Percentiles rank a stretch among this genome's conserved stretches.
These are phyloP conservation scores for Drosophila melanosoma DNA, from an alignment of 2,888 invertebrate species.

Conservation along the genomic window DNA sequence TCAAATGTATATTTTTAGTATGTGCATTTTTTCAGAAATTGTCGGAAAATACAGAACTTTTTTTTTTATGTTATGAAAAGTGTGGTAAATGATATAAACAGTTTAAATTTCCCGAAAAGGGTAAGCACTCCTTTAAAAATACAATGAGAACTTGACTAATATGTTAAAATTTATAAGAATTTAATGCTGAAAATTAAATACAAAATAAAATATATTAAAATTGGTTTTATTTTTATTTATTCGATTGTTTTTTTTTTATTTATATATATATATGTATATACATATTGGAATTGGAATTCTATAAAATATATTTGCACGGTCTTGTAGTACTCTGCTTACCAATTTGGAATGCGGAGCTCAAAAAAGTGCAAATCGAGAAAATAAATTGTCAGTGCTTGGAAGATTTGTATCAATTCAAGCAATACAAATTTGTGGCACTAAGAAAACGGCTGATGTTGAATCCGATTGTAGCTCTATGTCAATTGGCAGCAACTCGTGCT, in stretches of 20 bases:
- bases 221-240: not conserved
- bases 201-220: too few species aligned
- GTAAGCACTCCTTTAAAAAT: not conserved
- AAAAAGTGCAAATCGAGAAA: not conserved
- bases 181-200: not conserved
- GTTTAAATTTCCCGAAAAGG: not conserved
- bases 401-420: not conserved
- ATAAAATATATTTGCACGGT: not conserved
- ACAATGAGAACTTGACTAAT: not conserved
- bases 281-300: not conserved
- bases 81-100: not conserved
- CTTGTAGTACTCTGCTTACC: not conserved
- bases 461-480: slow-evolving; percentile 12
- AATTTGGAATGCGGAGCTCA: not conserved
- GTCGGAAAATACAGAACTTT: not conserved
- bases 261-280: too few species aligned
- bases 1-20: not conserved
- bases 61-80: not conserved
- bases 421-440: not conserved
- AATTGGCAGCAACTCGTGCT: slow-evolving; percentile 3
- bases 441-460: slow-evolving; percentile 7
- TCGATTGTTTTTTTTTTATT: not conserved
- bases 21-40: too few species aligned
- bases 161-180: not conserved
- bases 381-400: not conserved